These are phyloP conservation scores for Temnothorax unifasciatus DNA, from an alignment of 2,888 invertebrate species.

Conservation along the genomic window DNA sequence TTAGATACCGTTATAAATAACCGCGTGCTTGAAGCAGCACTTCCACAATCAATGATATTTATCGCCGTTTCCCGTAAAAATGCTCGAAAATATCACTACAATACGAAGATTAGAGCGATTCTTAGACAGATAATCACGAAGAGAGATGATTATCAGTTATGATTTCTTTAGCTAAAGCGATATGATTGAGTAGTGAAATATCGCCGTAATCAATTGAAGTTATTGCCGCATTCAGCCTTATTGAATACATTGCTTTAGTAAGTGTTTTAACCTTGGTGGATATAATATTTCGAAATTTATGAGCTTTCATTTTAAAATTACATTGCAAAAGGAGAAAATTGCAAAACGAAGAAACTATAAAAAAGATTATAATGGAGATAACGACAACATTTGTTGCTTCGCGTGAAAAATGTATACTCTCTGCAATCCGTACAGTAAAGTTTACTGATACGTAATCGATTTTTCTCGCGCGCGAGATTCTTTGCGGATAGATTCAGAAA, in stretches of 20 bases:
- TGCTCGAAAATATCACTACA: conserved; percentile 8
- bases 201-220: conserved; percentile 17
- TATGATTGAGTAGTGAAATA: conserved; percentile 32
- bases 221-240: not conserved
- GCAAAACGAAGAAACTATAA: not conserved
- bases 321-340: not conserved
- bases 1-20: conserved; percentile 17
- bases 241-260: not conserved
- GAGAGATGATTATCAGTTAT: conserved; percentile 32
- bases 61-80: not conserved
- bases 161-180: not conserved
- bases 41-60: not conserved
- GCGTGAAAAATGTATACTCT: not conserved
- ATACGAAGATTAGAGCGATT: conserved; percentile 24
- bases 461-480: not conserved
- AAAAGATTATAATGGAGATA: not conserved
- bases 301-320: not conserved
- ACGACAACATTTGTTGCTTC: not conserved
- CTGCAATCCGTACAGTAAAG: not conserved
- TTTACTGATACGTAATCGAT: not conserved
- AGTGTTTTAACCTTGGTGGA: conserved; percentile 10
- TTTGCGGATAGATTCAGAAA: not conserved
- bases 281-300: not conserved
- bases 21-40: not conserved
- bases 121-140: conserved; percentile 3